Base-by-base conservation (phyloP, 2,888 invertebrate genomes). In the Melolontha melolontha region DNA sequence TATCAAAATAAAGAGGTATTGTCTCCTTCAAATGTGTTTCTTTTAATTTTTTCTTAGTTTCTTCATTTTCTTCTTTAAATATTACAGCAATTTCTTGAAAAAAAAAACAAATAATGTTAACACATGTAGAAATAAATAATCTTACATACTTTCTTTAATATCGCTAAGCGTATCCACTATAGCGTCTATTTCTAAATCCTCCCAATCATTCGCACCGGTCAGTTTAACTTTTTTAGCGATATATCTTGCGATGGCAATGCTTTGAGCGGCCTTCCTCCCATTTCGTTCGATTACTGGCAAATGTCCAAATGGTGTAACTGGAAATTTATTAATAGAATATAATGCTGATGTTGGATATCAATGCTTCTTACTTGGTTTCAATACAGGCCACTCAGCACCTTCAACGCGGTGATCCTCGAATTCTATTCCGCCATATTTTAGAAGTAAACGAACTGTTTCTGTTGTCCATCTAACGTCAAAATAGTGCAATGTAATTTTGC, bases 251-350 rank as follows among this genome's bases (percentile, higher is more conserved):
- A 90, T 88, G 5, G 90, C 86, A 1, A 80, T 65, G 16, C 87
- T 87, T 78, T 90, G 90, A 10, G 86, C 84, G 70, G 87, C 81
- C 72, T 81, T 76, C 76, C 88, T 88, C 6, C 89, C 90, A 69
- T 90, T 87, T 1, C 90, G 82, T 79, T 88, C 88, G 55, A 90
- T 74, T 0, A 89, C 79, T 0, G 90, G 90, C 69, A 88, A 78
- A 77, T 88, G 87, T 0, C 89, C 89, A 77, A 87, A 89, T 47
- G 89, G 89, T 83, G 85, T 87, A 62, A 83, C 85, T 89, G 79
- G 14, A 69, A 1, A 27, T 27, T n/a, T 52, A 0, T 5, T 12
- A 2, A 10, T 54, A 17, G 10, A 7, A 54, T 34, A 34, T 6
- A 68, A 42, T 49, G 29, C 11, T 27, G 11, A 34, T 54, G 11